phyloP scores from a whole-genome alignment of 2,888 invertebrate genomes.

The Drosophila fungiperda region DNA sequence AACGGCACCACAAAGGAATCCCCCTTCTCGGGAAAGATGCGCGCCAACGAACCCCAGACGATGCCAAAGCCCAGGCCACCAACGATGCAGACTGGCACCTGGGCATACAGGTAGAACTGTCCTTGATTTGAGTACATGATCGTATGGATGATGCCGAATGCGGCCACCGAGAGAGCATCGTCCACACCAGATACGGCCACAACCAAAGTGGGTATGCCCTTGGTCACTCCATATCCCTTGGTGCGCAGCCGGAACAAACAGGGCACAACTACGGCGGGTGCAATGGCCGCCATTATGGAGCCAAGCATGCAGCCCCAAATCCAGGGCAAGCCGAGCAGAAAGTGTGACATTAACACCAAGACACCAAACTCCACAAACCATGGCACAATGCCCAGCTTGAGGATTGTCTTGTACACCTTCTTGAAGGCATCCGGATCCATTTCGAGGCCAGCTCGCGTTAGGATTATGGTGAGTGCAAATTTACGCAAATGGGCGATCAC shows the following conservation, averaged over 20 bases:
- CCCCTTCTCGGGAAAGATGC: constrained; percentile 93
- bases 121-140: constrained; percentile 93
- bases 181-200: constrained; percentile 98
- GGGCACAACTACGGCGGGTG: constrained; percentile 98
- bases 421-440: constrained; percentile 94
- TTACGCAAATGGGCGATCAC: constrained; percentile 92
- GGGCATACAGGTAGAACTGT: constrained; percentile 88
- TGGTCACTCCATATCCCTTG: constrained; percentile 95
- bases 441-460: constrained; percentile 96
- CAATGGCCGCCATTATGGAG: constrained; percentile 95
- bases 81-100: constrained; percentile 92
- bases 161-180: constrained; percentile 97
- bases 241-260: constrained; percentile 93
- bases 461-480: constrained; percentile 95
- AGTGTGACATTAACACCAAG: constrained; percentile 89
- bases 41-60: constrained; percentile 91
- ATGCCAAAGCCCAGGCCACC: constrained; percentile 94
- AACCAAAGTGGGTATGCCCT: constrained; percentile 97
- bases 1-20: constrained; percentile 93
- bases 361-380: constrained; percentile 92
- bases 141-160: constrained; percentile 95
- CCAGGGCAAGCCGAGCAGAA: constrained; percentile 93
- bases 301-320: constrained; percentile 91
- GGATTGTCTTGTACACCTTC: constrained; percentile 92
- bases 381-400: constrained; percentile 94